A percentile compares a stretch with the other conserved stretches of the same genome.
Conservation (phyloP, 2,113 vertebrate genomes). For the Sigmodon hispidus region DNA sequence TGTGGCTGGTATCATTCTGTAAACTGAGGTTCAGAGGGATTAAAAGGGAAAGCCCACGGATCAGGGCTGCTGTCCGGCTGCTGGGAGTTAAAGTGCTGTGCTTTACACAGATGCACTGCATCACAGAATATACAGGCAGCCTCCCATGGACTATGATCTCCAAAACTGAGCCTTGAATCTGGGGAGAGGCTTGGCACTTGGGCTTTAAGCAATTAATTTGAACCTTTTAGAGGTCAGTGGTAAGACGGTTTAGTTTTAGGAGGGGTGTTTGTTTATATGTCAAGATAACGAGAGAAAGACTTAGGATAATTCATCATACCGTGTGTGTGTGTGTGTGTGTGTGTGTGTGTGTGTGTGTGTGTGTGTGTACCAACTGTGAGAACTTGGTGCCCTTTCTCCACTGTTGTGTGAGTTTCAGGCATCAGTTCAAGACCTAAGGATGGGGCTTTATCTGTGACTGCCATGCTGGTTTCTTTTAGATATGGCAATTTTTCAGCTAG, state of each 20-base stretch:
- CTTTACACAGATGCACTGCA: not conserved
- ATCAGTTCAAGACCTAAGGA: not conserved
- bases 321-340: not conserved
- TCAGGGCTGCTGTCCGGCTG: not conserved
- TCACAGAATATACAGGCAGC: not conserved
- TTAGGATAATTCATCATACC: not conserved
- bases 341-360: not conserved
- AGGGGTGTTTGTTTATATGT: not conserved
- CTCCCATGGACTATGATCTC: not conserved
- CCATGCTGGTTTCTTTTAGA: not conserved
- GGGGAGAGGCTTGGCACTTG: not conserved
- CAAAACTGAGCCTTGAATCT: not conserved
- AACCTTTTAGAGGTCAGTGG: not conserved
- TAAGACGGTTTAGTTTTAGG: not conserved
- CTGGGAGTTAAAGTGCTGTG: too few species aligned
- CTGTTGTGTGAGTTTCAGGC: not conserved
- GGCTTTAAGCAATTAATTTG: not conserved
- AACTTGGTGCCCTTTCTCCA: not conserved
- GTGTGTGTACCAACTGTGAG: not conserved
- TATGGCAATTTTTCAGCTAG: not conserved
- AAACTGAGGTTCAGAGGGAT: too few species aligned
- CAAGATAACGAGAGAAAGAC: not conserved
- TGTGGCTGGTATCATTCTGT: not conserved
- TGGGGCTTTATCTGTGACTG: not conserved
- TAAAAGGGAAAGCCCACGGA: not conserved